A percentile compares a stretch with the other conserved stretches of the same genome.
Conservation (phyloP, 1,140 invertebrate species). For the Popillia japonica region DNA sequence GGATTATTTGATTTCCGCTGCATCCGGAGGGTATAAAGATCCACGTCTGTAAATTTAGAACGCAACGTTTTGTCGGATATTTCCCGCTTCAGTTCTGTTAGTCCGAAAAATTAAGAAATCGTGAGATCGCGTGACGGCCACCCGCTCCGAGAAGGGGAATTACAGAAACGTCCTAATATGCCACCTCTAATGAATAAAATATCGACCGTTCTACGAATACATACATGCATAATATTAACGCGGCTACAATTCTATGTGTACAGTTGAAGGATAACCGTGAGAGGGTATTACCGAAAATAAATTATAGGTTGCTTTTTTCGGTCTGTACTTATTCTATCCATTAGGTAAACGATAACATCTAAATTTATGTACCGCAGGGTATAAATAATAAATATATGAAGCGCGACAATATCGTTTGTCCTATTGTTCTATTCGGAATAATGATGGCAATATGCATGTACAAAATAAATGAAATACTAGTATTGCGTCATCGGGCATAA, state of each 20-base stretch:
- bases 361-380: background rate
- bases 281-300: background rate
- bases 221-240: background rate
- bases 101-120: conserved; percentile 8
- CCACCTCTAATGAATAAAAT: conserved; percentile 15
- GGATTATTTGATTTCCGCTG: background rate
- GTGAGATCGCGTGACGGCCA: background rate
- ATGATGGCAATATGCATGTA: background rate
- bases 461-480: background rate
- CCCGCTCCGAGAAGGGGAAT: background rate
- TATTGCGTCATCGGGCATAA: background rate
- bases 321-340: conserved; percentile 8
- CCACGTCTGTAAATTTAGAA: background rate
- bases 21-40: background rate
- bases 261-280: background rate
- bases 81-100: background rate
- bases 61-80: background rate
- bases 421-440: background rate
- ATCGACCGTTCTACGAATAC: background rate
- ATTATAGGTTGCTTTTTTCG: background rate
- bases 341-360: conserved; percentile 15
- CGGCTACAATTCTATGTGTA: background rate
- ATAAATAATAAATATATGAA: conserved; percentile 4
- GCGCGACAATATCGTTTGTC: background rate
- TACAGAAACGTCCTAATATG: conserved; percentile 4